A percentile compares a stretch with the other conserved stretches of the same genome.
These are phyloP conservation scores for Hydropotes inermis DNA, from an alignment of 2,113 vertebrate species.

Conservation along the genomic window DNA sequence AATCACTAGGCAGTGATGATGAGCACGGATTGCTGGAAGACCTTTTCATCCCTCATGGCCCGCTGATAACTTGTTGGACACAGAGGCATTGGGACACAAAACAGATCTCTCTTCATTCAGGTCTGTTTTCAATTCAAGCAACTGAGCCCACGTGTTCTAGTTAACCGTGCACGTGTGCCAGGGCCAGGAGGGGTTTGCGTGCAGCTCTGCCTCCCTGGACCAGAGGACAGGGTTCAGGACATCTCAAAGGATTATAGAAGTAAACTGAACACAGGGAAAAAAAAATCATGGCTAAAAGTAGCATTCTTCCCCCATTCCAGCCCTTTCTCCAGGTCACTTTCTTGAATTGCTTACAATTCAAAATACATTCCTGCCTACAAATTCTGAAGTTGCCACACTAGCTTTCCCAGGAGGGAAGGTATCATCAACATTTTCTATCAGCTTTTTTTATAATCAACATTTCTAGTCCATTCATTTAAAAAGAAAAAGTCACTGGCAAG, in stretches of 20 bases:
- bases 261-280: background rate
- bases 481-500: background rate
- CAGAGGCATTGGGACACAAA: constrained; percentile 15
- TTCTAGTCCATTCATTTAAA: background rate
- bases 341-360: constrained; percentile 28
- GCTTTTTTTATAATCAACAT: background rate
- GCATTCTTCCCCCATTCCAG: background rate
- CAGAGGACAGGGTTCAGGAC: background rate
- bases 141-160: constrained; percentile 3
- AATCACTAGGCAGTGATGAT: constrained; percentile 60
- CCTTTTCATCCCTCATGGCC: constrained; percentile 35
- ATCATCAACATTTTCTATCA: background rate
- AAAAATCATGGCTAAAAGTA: background rate
- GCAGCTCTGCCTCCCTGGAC: background rate
- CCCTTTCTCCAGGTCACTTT: background rate
- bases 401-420: background rate
- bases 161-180: background rate
- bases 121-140: constrained; percentile 62
- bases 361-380: background rate
- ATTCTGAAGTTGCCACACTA: background rate
- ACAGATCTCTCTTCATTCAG: constrained; percentile 36
- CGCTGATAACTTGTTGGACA: constrained; percentile 58
- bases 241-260: constrained; percentile 12
- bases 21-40: constrained; percentile 43
- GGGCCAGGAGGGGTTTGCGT: background rate